Conservation (phyloP, 2,797 vertebrate species). For the Enteromius radiatus region DNA sequence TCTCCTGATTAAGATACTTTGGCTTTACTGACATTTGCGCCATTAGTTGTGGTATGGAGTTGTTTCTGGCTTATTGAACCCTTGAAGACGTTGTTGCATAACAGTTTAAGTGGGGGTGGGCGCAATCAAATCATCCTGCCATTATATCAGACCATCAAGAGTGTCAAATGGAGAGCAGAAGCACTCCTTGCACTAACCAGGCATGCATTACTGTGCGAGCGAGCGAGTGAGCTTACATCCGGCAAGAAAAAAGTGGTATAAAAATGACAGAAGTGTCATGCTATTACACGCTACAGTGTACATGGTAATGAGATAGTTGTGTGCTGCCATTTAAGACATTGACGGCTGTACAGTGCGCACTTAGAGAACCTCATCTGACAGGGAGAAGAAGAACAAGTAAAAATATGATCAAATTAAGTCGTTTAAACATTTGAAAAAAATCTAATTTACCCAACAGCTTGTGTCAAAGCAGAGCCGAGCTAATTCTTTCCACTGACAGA, state of each 20-base stretch:
- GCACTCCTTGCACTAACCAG: constrained; percentile 37
- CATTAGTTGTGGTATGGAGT: constrained; percentile 22
- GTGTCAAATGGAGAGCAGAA: constrained; percentile 35
- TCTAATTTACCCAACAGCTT: not conserved
- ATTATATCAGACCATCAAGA: constrained; percentile 48
- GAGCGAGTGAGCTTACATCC: constrained; percentile 13
- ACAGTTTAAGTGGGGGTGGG: constrained; percentile 39
- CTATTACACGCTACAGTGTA: constrained; percentile 44
- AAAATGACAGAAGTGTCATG: constrained; percentile 37
- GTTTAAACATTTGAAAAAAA: not conserved
- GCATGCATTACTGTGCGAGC: constrained; percentile 16
- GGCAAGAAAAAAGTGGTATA: not conserved
- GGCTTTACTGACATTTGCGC: constrained; percentile 30
- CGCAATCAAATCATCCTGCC: constrained; percentile 39
- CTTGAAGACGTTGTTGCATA: constrained; percentile 47
- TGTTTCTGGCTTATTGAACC: constrained; percentile 42
- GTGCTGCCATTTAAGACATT: constrained; percentile 42
- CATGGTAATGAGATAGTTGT: constrained; percentile 51
- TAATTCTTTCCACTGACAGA: constrained; percentile 30
- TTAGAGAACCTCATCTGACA: constrained; percentile 14
- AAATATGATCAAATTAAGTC: not conserved
- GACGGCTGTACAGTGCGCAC: not conserved
- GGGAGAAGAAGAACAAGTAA: constrained; percentile 20
- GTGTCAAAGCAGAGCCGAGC: constrained; percentile 14
- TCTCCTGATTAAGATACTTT: constrained; percentile 31